phyloP scores from a whole-genome alignment of 2,888 invertebrate species.

The Helicoverpa assulta region DNA sequence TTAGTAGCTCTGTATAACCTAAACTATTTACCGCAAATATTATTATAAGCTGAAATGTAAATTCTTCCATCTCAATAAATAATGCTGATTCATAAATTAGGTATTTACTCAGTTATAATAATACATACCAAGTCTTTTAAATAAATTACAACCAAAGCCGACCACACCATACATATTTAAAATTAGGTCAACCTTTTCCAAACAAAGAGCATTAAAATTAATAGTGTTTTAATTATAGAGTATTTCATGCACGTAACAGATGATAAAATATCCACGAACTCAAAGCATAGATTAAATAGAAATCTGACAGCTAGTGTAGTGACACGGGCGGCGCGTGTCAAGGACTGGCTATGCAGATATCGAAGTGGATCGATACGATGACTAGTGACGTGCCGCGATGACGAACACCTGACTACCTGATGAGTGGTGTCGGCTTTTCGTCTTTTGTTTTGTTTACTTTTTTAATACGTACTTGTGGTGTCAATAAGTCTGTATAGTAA shows the following conservation, averaged over 20 bases:
- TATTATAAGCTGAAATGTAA: too few relatives aligned
- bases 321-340: slow-evolving; percentile 72
- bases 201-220: slow-evolving; percentile 36
- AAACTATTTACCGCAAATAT: too few relatives aligned
- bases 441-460: too few relatives aligned
- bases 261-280: slow-evolving; percentile 57
- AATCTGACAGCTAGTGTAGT: slow-evolving; percentile 63
- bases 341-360: slow-evolving; percentile 85
- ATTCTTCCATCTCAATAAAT: background rate
- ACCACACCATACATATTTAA: slow-evolving; percentile 10
- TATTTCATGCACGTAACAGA: slow-evolving; percentile 46
- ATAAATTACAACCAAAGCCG: background rate
- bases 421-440: slow-evolving; percentile 32
- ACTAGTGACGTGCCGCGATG: slow-evolving; percentile 68
- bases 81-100: background rate
- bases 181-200: slow-evolving; percentile 28
- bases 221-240: slow-evolving; percentile 34
- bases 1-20: too few relatives aligned
- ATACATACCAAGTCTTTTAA: background rate
- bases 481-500: too few relatives aligned
- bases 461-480: too few relatives aligned
- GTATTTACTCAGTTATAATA: background rate
- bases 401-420: slow-evolving; percentile 56
- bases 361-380: slow-evolving; percentile 75
- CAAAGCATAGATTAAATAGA: slow-evolving; percentile 62